Conservation (phyloP, 2,113 vertebrate species). For the Chascanopsetta lugubris region DNA sequence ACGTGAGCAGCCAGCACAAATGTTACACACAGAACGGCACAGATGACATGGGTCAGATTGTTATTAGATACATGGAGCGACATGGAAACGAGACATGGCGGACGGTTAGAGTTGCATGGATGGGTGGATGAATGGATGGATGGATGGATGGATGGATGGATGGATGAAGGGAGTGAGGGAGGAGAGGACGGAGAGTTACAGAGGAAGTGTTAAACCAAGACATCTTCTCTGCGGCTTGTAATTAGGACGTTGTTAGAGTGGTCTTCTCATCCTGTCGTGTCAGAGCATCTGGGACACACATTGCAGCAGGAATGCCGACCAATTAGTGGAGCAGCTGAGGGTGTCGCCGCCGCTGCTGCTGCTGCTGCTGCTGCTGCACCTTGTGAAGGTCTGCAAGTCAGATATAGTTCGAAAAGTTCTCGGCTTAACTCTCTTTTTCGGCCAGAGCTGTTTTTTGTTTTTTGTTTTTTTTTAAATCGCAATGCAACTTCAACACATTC, state of each 20-base stretch:
- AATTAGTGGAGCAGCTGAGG: conserved; percentile 57
- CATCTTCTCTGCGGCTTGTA: conserved; percentile 63
- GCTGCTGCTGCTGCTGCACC: too few relatives aligned
- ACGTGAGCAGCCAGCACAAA: conserved; percentile 67
- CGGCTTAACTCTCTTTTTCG: too few relatives aligned
- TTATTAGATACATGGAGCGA: conserved; percentile 68
- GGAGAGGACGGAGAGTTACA: conserved; percentile 51
- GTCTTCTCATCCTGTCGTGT: conserved; percentile 51
- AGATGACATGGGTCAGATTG: conserved; percentile 52
- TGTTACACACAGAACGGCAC: conserved; percentile 67
- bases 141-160: conserved; percentile 42
- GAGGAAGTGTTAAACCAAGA: conserved; percentile 68
- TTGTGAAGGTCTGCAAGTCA: conserved; percentile 1
- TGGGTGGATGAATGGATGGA: conserved; percentile 23
- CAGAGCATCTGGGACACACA: conserved; percentile 71
- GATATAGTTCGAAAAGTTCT: too few relatives aligned
- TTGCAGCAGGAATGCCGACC: conserved; percentile 57
- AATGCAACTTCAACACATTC: too few relatives aligned
- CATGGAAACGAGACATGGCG: conserved; percentile 54
- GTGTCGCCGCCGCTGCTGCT: conserved; percentile 7
- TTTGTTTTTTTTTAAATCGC: too few relatives aligned
- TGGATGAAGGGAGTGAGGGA: conserved; percentile 42
- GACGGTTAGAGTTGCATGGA: conserved; percentile 57
- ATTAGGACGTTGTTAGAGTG: conserved; percentile 70
- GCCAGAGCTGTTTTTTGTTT: too few relatives aligned